Conservation (phyloP, 2,113 vertebrate species). For the Galeopterus variegatus region DNA sequence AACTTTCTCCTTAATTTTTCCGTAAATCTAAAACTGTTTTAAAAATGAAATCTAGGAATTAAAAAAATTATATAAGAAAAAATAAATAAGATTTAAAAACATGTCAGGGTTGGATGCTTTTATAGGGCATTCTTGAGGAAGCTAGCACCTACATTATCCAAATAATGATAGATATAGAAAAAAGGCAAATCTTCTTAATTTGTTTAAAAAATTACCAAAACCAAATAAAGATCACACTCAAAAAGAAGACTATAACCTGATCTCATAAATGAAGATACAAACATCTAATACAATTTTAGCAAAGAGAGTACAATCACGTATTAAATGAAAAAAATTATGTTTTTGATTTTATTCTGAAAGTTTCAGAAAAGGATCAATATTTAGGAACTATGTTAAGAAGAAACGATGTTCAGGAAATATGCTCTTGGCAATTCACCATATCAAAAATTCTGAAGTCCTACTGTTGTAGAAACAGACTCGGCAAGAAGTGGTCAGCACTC, state of each 20-base stretch:
- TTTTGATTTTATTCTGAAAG: background rate
- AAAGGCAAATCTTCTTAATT: background rate
- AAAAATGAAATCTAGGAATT: background rate
- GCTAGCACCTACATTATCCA: background rate
- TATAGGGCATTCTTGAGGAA: background rate
- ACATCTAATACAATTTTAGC: background rate
- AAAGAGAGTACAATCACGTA: background rate
- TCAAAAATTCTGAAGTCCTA: background rate
- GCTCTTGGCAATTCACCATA: background rate
- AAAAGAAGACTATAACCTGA: background rate
- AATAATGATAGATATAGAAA: background rate
- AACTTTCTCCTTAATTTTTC: background rate
- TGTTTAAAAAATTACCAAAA: background rate
- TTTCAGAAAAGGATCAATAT: background rate
- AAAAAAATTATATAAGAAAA: background rate
- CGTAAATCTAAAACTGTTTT: conserved; percentile 5
- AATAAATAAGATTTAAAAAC: background rate
- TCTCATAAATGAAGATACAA: background rate
- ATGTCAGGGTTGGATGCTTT: background rate
- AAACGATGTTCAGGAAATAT: conserved; percentile 1
- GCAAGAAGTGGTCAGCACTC: too few species aligned
- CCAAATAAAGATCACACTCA: background rate
- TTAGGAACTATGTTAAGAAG: background rate
- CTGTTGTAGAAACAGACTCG: background rate
- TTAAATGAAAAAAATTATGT: background rate